phyloP scores from a whole-genome alignment of 2,797 vertebrate genomes.

The Paedocypris micromegethes region DNA sequence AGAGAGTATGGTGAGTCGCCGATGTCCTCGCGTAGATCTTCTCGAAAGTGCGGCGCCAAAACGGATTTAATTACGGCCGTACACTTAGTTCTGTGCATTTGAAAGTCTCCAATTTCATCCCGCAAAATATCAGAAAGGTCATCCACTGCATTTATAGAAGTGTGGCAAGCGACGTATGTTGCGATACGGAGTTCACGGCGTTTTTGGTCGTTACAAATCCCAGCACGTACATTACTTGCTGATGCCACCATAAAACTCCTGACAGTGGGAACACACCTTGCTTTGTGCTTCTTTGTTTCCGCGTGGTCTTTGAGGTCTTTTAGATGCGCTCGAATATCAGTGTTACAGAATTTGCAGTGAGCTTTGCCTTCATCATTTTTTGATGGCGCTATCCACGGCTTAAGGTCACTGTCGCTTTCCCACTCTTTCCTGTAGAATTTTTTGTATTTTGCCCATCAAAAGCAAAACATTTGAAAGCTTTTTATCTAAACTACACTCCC shows the following conservation, averaged over 20 bases:
- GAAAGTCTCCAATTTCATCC: slow-evolving; percentile 10
- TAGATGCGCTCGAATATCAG: not conserved
- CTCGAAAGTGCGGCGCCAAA: slow-evolving; percentile 10
- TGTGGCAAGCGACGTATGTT: not conserved
- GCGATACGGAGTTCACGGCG: not conserved
- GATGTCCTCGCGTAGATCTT: slow-evolving; percentile 3
- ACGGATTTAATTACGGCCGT: slow-evolving; percentile 10
- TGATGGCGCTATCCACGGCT: not conserved
- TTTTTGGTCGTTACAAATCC: slow-evolving; percentile 1
- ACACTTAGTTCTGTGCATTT: slow-evolving; percentile 31
- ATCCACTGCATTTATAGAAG: slow-evolving; percentile 1
- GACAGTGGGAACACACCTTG: not conserved
- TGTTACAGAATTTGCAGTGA: slow-evolving; percentile 5
- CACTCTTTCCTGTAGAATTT: slow-evolving; percentile 5
- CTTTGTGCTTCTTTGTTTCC: slow-evolving; percentile 3
- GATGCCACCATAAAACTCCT: not conserved
- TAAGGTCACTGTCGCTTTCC: not conserved
- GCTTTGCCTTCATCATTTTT: slow-evolving; percentile 2
- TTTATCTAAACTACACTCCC: not conserved
- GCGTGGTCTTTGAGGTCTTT: slow-evolving; percentile 1
- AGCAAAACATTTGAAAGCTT: not conserved
- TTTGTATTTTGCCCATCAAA: slow-evolving; percentile 1
- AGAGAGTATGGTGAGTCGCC: slow-evolving; percentile 11
- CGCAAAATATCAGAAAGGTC: slow-evolving; percentile 18
- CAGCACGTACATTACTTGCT: not conserved